Evolutionary conservation across 2,797 vertebrate genomes (phyloP).

Genomic region (Lithobates sylvaticus): DNA sequence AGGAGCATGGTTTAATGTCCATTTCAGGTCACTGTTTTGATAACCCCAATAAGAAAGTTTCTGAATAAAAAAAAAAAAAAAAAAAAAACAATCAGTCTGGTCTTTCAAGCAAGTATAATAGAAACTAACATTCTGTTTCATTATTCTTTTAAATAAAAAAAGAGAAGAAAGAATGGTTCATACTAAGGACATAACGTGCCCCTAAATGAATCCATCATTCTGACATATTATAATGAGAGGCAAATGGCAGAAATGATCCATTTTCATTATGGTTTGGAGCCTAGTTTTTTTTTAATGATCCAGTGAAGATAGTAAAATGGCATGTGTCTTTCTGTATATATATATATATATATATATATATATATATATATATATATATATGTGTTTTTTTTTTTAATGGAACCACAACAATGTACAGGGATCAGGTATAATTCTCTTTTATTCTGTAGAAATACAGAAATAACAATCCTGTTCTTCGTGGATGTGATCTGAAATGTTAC

Average conservation of each 20-base stretch:
- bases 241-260: slow-evolving; percentile 76
- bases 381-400: slow-evolving; percentile 17
- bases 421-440: slow-evolving; percentile 28
- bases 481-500: slow-evolving; percentile 66
- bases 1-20: neutral
- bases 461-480: neutral
- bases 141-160: slow-evolving; percentile 66
- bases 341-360: too few species aligned
- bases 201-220: slow-evolving; percentile 79
- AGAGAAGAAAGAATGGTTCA: slow-evolving; percentile 65
- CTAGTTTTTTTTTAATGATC: slow-evolving; percentile 49
- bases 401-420: slow-evolving; percentile 10
- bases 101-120: slow-evolving; percentile 61
- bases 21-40: slow-evolving; percentile 1
- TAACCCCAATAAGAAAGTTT: slow-evolving; percentile 13
- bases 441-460: slow-evolving; percentile 4
- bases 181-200: slow-evolving; percentile 74
- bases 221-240: slow-evolving; percentile 77
- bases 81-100: slow-evolving; percentile 30
- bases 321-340: too few species aligned
- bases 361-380: too few species aligned
- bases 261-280: slow-evolving; percentile 56
- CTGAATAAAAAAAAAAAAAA: slow-evolving; percentile 4
- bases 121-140: slow-evolving; percentile 69
- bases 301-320: slow-evolving; percentile 5